These are phyloP conservation scores for Acanthoscelides obtectus DNA, from an alignment of 2,888 invertebrate species.

Conservation along the genomic window DNA sequence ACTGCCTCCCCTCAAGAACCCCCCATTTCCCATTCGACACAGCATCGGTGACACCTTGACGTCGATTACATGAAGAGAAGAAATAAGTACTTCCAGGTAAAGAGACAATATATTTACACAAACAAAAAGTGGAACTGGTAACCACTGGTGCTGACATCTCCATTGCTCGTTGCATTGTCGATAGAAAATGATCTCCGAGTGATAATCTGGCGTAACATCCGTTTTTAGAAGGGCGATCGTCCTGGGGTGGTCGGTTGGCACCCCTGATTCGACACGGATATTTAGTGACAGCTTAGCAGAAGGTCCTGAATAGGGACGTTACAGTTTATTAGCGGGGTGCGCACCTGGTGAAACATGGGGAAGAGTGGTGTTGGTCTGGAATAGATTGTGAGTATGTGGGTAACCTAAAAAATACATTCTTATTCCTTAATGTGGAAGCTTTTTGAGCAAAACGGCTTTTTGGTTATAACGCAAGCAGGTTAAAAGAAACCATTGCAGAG, in stretches of 20 bases:
- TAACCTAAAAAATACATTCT: no score
- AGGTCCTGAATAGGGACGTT: slow-evolving; percentile 23
- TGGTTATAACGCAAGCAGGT: no score
- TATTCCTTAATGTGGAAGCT: no score
- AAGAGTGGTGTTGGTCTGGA: not conserved
- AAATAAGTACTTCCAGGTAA: not conserved
- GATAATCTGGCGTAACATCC: not conserved
- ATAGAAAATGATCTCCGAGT: not conserved
- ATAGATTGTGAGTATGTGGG: no score
- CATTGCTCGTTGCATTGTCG: not conserved
- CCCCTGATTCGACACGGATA: slow-evolving; percentile 37
- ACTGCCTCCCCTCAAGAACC: no score
- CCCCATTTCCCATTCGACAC: not conserved
- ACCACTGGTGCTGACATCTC: not conserved
- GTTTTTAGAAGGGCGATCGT: not conserved
- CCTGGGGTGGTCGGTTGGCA: not conserved
- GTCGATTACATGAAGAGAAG: not conserved
- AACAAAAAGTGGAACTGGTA: not conserved
- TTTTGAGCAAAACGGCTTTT: no score
- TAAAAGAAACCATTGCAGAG: no score
- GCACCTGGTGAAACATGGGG: not conserved
- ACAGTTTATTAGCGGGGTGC: not conserved
- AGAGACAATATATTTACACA: not conserved
- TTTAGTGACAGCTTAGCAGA: slow-evolving; percentile 34
- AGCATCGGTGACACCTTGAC: not conserved